phyloP scores from a whole-genome alignment of 2,113 vertebrate genomes.

The Heterocephalus glaber region DNA sequence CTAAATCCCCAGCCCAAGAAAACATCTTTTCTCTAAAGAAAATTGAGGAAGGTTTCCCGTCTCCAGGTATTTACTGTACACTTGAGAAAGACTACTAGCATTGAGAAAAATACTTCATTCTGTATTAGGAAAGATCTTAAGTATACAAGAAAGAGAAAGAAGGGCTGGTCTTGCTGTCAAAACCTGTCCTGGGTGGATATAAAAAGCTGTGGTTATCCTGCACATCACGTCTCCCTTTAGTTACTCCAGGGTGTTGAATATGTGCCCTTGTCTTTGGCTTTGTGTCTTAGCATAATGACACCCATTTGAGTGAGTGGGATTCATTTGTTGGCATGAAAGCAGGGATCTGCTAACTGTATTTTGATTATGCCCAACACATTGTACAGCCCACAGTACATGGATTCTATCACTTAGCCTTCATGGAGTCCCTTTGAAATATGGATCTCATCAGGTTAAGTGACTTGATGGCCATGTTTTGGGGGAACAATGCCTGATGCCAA shows the following conservation, averaged over 20 bases:
- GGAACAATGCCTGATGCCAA: neutral
- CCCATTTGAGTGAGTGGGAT: neutral
- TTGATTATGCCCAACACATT: neutral
- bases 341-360: neutral
- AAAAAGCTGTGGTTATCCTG: too few relatives aligned
- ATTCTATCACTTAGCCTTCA: neutral
- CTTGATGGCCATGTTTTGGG: neutral
- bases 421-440: neutral
- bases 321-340: neutral
- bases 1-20: too few relatives aligned
- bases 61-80: neutral
- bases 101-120: neutral
- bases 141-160: neutral
- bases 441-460: neutral
- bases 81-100: neutral
- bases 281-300: neutral
- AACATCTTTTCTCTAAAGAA: neutral
- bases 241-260: neutral
- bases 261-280: neutral
- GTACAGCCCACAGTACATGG: rapidly evolving
- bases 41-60: neutral
- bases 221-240: neutral
- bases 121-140: neutral
- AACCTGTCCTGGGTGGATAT: neutral
- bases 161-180: neutral